Conservation (phyloP, 2,888 invertebrate species). For the Ganaspis brasiliensis region DNA sequence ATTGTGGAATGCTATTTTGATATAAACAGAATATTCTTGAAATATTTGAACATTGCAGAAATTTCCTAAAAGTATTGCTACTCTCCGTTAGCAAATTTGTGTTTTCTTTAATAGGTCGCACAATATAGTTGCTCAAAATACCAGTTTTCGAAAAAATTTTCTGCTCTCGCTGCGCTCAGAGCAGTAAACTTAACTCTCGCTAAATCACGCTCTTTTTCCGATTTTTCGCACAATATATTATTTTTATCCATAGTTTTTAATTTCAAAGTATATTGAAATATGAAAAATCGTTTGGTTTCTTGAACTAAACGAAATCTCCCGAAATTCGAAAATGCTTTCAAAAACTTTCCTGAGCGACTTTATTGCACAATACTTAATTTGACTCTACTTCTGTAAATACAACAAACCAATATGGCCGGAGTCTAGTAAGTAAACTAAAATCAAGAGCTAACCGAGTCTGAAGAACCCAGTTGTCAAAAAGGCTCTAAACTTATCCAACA, state of each 20-base stretch:
- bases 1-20: too few relatives aligned
- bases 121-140: too few relatives aligned
- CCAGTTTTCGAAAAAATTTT: too few relatives aligned
- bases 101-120: not conserved
- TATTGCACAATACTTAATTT: not conserved
- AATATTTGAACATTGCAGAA: not conserved
- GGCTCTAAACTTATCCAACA: slow-evolving; percentile 84
- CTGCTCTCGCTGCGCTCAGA: too few relatives aligned
- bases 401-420: slow-evolving; percentile 23
- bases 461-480: not conserved
- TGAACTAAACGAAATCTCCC: too few relatives aligned
- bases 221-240: too few relatives aligned
- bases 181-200: too few relatives aligned
- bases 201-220: too few relatives aligned
- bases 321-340: not conserved
- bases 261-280: too few relatives aligned
- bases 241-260: too few relatives aligned
- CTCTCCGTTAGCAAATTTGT: not conserved
- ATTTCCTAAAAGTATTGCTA: not conserved
- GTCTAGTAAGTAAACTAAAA: not conserved
- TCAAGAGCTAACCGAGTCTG: not conserved
- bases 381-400: not conserved
- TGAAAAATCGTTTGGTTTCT: too few relatives aligned
- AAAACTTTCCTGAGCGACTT: not conserved
- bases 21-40: not conserved